Base-by-base conservation (phyloP, 2,888 invertebrate genomes). In the Himalopsyche japonica region DNA sequence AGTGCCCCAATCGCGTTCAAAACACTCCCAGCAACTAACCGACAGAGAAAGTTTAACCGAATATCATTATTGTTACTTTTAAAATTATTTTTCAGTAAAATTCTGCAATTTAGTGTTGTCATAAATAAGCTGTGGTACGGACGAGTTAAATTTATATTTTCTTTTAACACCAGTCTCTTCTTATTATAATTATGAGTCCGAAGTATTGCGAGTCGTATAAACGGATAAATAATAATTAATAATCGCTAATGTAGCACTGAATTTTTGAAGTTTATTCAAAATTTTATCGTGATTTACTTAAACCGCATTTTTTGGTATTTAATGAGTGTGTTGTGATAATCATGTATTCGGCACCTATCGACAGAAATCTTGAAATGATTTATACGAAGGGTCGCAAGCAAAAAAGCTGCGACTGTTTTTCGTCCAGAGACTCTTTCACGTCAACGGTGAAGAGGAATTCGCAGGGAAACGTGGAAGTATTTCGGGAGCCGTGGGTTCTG, bases 401-500 rank as follows among this genome's bases (percentile, higher is more conserved):
- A 70, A 76, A 79, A 12, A 82, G 77, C n/a, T 85, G 85, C 85
- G 85, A 85, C 64, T 85, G 85, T 49, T 85, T 85, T 77, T 80
- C 82, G 12, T 77, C 85, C 20, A 70, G 78, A 37, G 80, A 76
- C 43, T 82, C 84, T 8, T 34, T 80, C 15, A 79, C 82, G 24
- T 82, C 84, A 8, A 57, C 82, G 7, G 30, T 84, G 34, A 85
- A 82, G 47, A 70, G 76, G 43, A 76, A 48, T 30, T 49, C 48
- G 1, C n/a, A 20, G 18, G 81, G 77, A 37, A 84, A 77, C 64
- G 76, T 81, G 30, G 82, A 79, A 49, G 43, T 84, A 30, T n/a
- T 80, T 5, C 48, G 82, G 37, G 85, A 85, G 49, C 85, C 85
- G 10, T 85, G 85, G 85, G 80, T 85, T 12, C 85, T 85, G 34